These are phyloP conservation scores for Acridotheres tristis DNA, from an alignment of 2,797 vertebrate genomes.

Conservation along the genomic window DNA sequence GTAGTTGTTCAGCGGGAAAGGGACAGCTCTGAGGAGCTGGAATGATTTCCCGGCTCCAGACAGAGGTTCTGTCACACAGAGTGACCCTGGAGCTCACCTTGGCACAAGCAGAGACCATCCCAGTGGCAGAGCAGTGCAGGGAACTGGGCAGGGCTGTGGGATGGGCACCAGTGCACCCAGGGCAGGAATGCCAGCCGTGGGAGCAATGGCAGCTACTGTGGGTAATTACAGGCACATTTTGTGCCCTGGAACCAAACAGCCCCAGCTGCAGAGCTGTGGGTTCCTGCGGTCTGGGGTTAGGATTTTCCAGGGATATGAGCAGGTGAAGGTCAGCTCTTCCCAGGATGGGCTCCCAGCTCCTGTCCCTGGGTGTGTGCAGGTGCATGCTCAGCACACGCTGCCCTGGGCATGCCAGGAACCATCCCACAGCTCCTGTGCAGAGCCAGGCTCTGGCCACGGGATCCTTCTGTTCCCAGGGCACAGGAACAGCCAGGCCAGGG, in stretches of 20 bases:
- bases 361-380: neutral
- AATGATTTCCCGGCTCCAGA: neutral
- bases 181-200: fast-evolving
- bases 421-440: neutral
- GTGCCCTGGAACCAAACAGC: neutral
- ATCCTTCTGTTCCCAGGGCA: neutral
- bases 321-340: neutral
- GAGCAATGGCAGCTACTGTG: too few species aligned
- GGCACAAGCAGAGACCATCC: fast-evolving
- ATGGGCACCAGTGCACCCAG: fast-evolving
- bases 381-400: too few species aligned
- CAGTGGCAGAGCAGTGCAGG: too few species aligned
- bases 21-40: neutral
- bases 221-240: neutral
- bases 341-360: neutral
- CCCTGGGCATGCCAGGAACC: fast-evolving
- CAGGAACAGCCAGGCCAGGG: fast-evolving
- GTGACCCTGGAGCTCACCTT: too few species aligned
- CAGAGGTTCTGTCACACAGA: neutral
- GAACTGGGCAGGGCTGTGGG: fast-evolving
- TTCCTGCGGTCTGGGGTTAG: neutral
- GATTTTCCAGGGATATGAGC: neutral
- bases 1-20: neutral
- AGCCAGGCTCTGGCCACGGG: neutral
- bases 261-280: neutral